Evolutionary conservation across 2,888 invertebrate species (phyloP), one percentile per base, ranked within the genome.

Genomic region (Lapara coniferarum): DNA sequence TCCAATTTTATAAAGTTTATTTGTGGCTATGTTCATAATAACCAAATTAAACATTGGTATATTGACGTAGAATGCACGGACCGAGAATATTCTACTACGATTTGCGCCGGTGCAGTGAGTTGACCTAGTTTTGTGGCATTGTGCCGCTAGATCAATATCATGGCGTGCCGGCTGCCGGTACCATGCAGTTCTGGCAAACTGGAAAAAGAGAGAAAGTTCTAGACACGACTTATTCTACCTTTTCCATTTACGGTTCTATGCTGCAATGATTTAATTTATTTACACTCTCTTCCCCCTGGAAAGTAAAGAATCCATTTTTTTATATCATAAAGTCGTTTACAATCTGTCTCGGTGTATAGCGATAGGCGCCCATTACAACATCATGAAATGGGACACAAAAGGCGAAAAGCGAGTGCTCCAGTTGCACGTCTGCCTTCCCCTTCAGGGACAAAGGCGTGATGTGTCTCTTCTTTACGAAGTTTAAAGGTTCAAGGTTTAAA

Each of bases 61-160:
- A 46, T 46, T 19, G 63, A 49, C 63, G 63, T 63, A 63, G 25
- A 49, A 63, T n/a, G 49, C 63, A 7, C 46, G 49, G 19, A 63
- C 19, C 46, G 19, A 63, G 63, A 63, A 49, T 13, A 49, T 63
- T 63, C 49, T 44, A 46, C 49, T 44, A 46, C 16, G 16, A 12
- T 19, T 49, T 63, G 46, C 63, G 63, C 8, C 63, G 49, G 49
- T 46, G 63, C 63, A 63, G 49, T 46, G 63, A 16, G 19, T 10
- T 63, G 63, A 63, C 63, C 49, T 13, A 63, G 19, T 49, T 63
- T 12, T 63, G 46, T 19, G 63, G 19, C 63, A 19, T 49, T 63
- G 46, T 19, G 63, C 4, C 7, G 19, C 46, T 49, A 63, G 49
- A 63, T 63, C 63, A 49, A 63, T 63, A 63, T 49, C 63, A 63